These are phyloP conservation scores for Gymnoscopelus microlampas DNA, from an alignment of 2,797 vertebrate genomes.

Conservation along the genomic window DNA sequence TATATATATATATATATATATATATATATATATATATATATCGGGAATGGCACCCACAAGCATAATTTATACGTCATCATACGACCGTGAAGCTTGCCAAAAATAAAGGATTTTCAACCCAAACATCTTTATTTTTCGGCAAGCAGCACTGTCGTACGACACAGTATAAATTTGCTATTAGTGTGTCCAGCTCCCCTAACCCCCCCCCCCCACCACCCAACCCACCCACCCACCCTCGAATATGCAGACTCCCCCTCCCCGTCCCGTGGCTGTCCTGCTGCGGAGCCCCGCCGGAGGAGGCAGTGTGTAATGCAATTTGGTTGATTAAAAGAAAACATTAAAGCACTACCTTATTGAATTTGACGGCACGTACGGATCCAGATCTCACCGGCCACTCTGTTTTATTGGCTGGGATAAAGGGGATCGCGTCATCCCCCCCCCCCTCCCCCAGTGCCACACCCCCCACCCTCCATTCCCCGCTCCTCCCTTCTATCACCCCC, in stretches of 20 bases:
- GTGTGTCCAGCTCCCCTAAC: conserved; percentile 20
- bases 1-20: conserved; percentile 10
- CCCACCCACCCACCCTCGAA: conserved; percentile 23
- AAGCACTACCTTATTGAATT: conserved; percentile 88
- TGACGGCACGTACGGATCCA: conserved; percentile 85
- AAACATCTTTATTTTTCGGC: no score
- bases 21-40: conserved; percentile 42
- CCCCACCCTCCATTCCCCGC: conserved; percentile 39
- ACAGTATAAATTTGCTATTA: background rate
- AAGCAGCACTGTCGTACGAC: no score
- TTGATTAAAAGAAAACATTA: conserved; percentile 92
- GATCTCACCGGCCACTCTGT: conserved; percentile 86
- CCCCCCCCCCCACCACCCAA: background rate
- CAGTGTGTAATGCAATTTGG: conserved; percentile 88
- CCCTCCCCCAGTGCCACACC: conserved; percentile 43
- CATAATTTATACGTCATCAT: no score
- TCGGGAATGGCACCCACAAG: conserved; percentile 54
- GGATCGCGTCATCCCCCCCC: conserved; percentile 83
- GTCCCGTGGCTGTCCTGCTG: conserved; percentile 27
- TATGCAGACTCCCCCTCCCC: background rate
- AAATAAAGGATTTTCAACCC: no score
- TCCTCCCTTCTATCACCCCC: background rate
- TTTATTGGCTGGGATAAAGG: conserved; percentile 85
- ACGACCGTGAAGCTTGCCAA: no score
- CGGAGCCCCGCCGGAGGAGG: conserved; percentile 58